Conservation (phyloP, 1,140 invertebrate species). For the Venturia canescens region DNA sequence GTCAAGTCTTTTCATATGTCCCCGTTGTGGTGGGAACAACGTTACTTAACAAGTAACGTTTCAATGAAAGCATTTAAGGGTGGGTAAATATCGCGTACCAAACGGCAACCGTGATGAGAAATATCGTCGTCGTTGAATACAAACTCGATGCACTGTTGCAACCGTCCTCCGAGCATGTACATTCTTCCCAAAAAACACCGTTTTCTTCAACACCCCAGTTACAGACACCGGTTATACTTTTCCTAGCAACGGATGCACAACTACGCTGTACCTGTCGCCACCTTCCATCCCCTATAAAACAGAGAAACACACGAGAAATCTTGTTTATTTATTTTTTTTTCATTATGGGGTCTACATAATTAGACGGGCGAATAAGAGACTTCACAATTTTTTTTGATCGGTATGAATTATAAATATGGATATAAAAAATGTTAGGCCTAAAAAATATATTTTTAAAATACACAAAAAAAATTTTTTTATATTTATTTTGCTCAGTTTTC, state of each 20-base stretch:
- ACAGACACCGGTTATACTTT: conserved; percentile 93
- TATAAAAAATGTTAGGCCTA: too few species aligned
- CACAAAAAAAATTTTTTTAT: too few species aligned
- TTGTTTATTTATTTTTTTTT: too few species aligned
- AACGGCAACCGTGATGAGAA: conserved; percentile 33
- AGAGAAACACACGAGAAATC: conserved; percentile 43
- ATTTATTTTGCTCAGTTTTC: too few species aligned
- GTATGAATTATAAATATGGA: too few species aligned
- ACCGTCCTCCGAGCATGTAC: conserved; percentile 92
- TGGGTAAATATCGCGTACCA: conserved; percentile 40
- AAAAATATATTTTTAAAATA: too few species aligned
- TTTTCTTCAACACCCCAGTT: conserved; percentile 96
- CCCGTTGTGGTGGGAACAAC: not conserved
- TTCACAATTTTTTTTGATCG: too few species aligned
- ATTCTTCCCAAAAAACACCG: conserved; percentile 96
- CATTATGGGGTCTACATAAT: too few species aligned
- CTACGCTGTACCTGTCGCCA: conserved; percentile 94
- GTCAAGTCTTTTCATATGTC: not conserved
- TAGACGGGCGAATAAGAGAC: too few species aligned
- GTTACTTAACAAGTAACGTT: conserved; percentile 12
- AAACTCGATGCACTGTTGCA: conserved; percentile 82
- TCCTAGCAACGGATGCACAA: conserved; percentile 93
- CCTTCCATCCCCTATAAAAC: conserved; percentile 89
- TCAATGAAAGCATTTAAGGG: too few species aligned
- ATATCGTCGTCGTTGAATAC: conserved; percentile 21